phyloP scores from a whole-genome alignment of 2,797 vertebrate genomes.

The Otus scops region DNA sequence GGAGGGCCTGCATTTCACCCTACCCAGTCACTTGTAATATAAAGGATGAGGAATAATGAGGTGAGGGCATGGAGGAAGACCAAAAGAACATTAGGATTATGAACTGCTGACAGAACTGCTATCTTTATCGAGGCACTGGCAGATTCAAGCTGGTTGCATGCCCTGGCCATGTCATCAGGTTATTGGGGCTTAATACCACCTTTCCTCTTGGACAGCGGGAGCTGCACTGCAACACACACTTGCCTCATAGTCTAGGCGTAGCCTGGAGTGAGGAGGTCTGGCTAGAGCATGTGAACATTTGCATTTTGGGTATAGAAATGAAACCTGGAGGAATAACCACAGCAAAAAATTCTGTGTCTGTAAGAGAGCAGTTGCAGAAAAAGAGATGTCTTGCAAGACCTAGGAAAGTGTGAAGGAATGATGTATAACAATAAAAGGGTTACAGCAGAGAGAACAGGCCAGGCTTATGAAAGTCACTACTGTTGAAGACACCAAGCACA shows the following conservation, averaged over 20 bases:
- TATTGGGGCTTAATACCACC: not conserved
- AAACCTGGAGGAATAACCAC: not conserved
- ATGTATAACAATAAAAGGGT: not conserved
- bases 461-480: not conserved
- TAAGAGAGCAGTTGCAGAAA: not conserved
- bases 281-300: not conserved
- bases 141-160: not conserved
- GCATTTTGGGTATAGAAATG: not conserved
- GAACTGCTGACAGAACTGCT: not conserved
- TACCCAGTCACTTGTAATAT: rapidly evolving
- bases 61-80: not conserved
- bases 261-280: not conserved
- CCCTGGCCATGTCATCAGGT: no score
- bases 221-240: not conserved
- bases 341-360: not conserved
- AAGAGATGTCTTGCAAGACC: not conserved
- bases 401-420: not conserved
- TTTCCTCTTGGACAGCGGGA: not conserved
- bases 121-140: not conserved
- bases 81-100: not conserved
- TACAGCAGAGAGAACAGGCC: not conserved
- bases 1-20: not conserved
- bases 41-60: not conserved
- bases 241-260: not conserved
- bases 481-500: not conserved